Conservation (phyloP, 1,140 invertebrate genomes). For the Cardiocondyla obscurior region DNA sequence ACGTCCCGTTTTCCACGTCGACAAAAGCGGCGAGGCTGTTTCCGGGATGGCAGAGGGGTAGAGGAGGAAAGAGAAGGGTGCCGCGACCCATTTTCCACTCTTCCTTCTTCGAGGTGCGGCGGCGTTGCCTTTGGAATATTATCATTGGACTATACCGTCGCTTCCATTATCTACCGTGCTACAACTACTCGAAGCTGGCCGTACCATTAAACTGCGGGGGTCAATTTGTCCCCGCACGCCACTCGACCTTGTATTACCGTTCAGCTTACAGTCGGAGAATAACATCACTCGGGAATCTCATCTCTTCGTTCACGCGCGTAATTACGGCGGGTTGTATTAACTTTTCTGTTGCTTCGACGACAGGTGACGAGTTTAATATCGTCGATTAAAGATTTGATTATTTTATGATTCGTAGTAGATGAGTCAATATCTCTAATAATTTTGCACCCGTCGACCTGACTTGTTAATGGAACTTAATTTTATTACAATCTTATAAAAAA, state of each 20-base stretch:
- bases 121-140: slow-evolving; percentile 63
- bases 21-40: slow-evolving; percentile 45
- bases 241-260: slow-evolving; percentile 58
- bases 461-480: not conserved
- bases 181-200: slow-evolving; percentile 66
- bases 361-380: not conserved
- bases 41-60: too few species aligned
- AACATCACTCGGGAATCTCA: slow-evolving; percentile 22
- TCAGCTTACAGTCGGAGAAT: slow-evolving; percentile 54
- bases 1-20: slow-evolving; percentile 45
- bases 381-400: not conserved
- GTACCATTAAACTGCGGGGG: slow-evolving; percentile 68
- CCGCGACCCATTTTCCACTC: slow-evolving; percentile 59
- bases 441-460: not conserved
- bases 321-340: slow-evolving; percentile 64
- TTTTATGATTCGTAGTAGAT: not conserved
- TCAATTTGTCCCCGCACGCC: slow-evolving; percentile 65
- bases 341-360: not conserved
- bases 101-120: slow-evolving; percentile 40
- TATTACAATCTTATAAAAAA: not conserved
- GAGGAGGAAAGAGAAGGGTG: too few species aligned
- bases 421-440: not conserved
- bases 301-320: slow-evolving; percentile 52
- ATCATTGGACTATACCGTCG: slow-evolving; percentile 60
- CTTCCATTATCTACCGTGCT: slow-evolving; percentile 61